These are phyloP conservation scores for Schrankia costaestrigalis DNA, from an alignment of 2,888 invertebrate genomes.

Conservation along the genomic window DNA sequence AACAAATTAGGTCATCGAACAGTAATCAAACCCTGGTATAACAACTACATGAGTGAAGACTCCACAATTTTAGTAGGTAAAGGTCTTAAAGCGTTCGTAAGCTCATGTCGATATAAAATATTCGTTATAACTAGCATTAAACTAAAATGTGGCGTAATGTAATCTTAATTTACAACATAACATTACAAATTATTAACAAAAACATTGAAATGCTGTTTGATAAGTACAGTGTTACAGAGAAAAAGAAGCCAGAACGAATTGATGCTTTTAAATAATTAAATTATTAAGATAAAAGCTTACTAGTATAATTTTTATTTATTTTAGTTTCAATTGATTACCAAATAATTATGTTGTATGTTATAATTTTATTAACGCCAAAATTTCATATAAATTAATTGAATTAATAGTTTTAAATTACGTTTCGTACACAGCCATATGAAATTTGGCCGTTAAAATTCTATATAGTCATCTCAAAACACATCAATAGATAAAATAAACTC, in stretches of 20 bases:
- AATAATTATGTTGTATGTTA: too few species aligned
- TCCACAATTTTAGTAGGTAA: conserved; percentile 28
- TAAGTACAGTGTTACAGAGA: conserved; percentile 37
- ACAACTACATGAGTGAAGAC: conserved; percentile 17
- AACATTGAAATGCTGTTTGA: conserved; percentile 36
- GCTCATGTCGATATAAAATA: conserved; percentile 58
- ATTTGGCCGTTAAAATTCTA: conserved; percentile 50
- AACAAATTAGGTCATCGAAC: too few species aligned
- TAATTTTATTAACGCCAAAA: conserved; percentile 20
- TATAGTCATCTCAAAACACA: conserved; percentile 9
- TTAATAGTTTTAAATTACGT: conserved; percentile 20
- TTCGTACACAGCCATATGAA: conserved; percentile 58
- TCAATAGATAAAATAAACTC: conserved; percentile 11
- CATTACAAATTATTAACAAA: conserved; percentile 24
- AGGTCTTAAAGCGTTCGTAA: conserved; percentile 62
- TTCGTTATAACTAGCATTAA: conserved; percentile 50
- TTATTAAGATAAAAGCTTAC: neutral
- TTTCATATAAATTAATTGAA: conserved; percentile 36
- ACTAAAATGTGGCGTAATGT: conserved; percentile 38
- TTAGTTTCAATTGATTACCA: too few species aligned
- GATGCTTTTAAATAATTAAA: conserved; percentile 1
- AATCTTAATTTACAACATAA: conserved; percentile 23
- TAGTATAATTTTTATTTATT: too few species aligned
- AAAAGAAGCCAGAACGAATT: conserved; percentile 13
- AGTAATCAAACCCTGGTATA: conserved; percentile 18